Percentiles rank a stretch among this genome's conserved stretches.
Conservation (phyloP, 1,140 invertebrate species). For the Hyposmocoma kahamanoa region DNA sequence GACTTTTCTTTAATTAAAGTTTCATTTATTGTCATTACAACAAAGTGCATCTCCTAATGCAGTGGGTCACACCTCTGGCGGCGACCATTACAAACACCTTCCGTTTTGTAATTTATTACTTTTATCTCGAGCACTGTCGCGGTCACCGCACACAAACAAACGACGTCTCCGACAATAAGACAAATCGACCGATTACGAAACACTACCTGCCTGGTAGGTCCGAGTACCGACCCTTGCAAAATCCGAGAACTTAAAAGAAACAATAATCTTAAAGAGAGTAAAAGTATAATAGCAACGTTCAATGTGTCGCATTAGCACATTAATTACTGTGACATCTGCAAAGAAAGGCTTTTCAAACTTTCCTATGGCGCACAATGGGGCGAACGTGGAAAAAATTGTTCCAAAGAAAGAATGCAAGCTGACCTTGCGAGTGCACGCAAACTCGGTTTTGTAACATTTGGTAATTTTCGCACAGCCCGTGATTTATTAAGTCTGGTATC, state of each 20-base stretch:
- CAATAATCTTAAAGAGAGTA: constrained; percentile 46
- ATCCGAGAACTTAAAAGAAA: constrained; percentile 33
- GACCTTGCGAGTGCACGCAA: constrained; percentile 37
- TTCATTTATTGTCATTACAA: too few relatives aligned
- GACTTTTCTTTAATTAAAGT: too few relatives aligned
- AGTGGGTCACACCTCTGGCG: constrained; percentile 43
- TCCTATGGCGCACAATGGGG: constrained; percentile 30
- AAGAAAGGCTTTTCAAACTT: constrained; percentile 50
- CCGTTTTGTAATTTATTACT: constrained; percentile 68
- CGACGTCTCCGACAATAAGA: constrained; percentile 66
- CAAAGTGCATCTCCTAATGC: constrained; percentile 35
- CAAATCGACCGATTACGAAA: constrained; percentile 68
- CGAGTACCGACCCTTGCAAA: constrained; percentile 56
- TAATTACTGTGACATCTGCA: constrained; percentile 48
- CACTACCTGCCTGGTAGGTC: constrained; percentile 65
- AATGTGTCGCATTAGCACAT: constrained; percentile 49
- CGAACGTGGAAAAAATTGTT: constrained; percentile 23
- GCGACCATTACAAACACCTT: constrained; percentile 60
- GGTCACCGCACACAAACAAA: constrained; percentile 66
- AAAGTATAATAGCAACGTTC: constrained; percentile 48
- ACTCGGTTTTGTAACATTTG: constrained; percentile 54
- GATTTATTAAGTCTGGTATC: constrained; percentile 49
- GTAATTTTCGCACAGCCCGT: constrained; percentile 49
- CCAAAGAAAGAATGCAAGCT: constrained; percentile 27
- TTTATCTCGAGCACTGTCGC: constrained; percentile 65